A percentile compares a stretch with the other conserved stretches of the same genome.
phyloP scores from a whole-genome alignment of 2,113 vertebrate genomes.

The Phocoena sinus region DNA sequence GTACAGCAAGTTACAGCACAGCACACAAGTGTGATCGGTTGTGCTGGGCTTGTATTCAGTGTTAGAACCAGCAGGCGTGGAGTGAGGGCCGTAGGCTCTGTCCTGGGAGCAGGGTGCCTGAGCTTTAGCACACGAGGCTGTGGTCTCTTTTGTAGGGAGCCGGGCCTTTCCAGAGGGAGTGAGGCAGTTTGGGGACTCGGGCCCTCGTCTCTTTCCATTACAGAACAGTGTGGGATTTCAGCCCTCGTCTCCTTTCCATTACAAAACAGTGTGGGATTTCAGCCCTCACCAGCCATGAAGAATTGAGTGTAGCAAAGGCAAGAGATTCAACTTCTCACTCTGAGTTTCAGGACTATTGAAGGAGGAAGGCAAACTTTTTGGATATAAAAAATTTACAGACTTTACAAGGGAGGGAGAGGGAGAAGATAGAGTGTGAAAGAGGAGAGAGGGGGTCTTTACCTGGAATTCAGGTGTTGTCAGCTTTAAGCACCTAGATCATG shows the following conservation, averaged over 20 bases:
- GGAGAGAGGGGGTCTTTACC: not conserved
- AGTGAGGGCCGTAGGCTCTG: not conserved
- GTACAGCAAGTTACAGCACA: accelerated
- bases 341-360: not conserved
- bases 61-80: not conserved
- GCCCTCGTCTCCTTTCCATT: not conserved
- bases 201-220: not conserved
- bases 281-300: not conserved
- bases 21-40: too few relatives aligned
- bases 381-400: not conserved
- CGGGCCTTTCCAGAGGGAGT: not conserved
- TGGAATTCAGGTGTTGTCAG: not conserved
- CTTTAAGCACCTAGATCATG: not conserved
- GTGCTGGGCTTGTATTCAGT: not conserved
- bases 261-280: not conserved
- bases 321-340: not conserved
- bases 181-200: not conserved
- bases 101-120: not conserved
- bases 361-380: not conserved
- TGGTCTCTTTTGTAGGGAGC: not conserved
- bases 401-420: not conserved
- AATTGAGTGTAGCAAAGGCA: not conserved
- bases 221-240: too few relatives aligned
- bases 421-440: not conserved
- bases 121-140: not conserved